Evolutionary conservation across 2,888 invertebrate species (phyloP).

Genomic region (Pseudoips prasinana): DNA sequence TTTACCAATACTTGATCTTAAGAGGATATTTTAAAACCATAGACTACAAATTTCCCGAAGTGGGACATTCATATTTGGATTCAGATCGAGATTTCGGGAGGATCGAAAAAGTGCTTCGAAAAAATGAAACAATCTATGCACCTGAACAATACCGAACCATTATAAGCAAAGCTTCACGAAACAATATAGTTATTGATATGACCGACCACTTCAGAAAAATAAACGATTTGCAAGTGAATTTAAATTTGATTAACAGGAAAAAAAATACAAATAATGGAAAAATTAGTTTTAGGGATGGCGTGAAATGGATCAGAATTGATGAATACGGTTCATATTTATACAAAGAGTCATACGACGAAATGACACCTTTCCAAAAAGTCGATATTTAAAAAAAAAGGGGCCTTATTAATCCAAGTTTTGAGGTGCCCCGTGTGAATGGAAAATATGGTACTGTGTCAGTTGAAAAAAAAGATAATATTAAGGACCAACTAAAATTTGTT

Average conservation of each 20-base stretch:
- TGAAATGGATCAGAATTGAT: slow-evolving; percentile 33
- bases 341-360: slow-evolving; percentile 20
- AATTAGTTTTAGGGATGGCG: slow-evolving; percentile 29
- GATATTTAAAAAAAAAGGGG: slow-evolving; percentile 17
- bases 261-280: slow-evolving; percentile 17
- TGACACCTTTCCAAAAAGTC: slow-evolving; percentile 17
- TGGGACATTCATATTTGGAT: slow-evolving; percentile 42
- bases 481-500: slow-evolving; percentile 14
- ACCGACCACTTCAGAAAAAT: slow-evolving; percentile 12
- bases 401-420: background rate
- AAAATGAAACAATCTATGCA: slow-evolving; percentile 28
- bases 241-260: slow-evolving; percentile 19
- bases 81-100: slow-evolving; percentile 42
- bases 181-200: slow-evolving; percentile 18
- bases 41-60: slow-evolving; percentile 45
- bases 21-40: slow-evolving; percentile 35
- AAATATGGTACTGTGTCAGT: slow-evolving; percentile 18
- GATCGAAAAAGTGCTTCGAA: slow-evolving; percentile 38
- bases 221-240: slow-evolving; percentile 12
- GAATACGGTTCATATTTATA: slow-evolving; percentile 22
- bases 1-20: slow-evolving; percentile 17
- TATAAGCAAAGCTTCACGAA: slow-evolving; percentile 9
- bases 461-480: slow-evolving; percentile 17
- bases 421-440: too few species aligned
- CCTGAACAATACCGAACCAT: slow-evolving; percentile 37